These are phyloP conservation scores for Teleogryllus oceanicus DNA, from an alignment of 2,888 invertebrate genomes.

Conservation along the genomic window DNA sequence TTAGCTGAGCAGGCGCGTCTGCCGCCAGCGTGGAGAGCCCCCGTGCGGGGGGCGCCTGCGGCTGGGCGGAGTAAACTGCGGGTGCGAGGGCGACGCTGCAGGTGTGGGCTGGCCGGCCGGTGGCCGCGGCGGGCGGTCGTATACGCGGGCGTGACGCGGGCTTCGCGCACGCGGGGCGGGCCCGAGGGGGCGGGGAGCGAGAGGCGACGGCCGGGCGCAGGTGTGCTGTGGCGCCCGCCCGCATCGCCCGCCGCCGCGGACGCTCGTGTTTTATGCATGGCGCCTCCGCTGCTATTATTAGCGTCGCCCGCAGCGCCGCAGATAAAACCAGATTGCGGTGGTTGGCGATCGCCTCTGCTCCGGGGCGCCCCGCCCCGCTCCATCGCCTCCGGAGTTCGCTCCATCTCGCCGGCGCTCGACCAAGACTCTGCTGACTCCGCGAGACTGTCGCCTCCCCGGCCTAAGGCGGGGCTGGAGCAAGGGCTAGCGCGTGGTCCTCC, in stretches of 20 bases:
- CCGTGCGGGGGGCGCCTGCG: neutral
- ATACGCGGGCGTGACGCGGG: neutral
- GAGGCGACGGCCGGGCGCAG: neutral
- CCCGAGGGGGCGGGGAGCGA: neutral
- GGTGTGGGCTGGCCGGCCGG: neutral
- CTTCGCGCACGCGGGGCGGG: neutral
- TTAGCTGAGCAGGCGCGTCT: too few species aligned
- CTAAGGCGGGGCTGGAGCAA: too few species aligned
- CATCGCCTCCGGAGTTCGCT: too few species aligned
- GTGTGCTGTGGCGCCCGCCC: neutral
- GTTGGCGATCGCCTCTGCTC: too few species aligned
- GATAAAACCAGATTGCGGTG: too few species aligned
- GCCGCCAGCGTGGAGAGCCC: too few species aligned
- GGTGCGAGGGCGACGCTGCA: too few species aligned
- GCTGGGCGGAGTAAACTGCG: neutral
- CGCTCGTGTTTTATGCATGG: slow-evolving; percentile 18
- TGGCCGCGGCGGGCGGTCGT: neutral
- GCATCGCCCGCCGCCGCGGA: neutral
- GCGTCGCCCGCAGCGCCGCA: neutral
- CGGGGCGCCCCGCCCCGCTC: too few species aligned
- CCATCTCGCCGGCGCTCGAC: too few species aligned
- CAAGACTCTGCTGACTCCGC: too few species aligned
- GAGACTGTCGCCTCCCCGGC: too few species aligned
- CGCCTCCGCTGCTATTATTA: slow-evolving; percentile 18
- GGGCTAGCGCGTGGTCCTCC: too few species aligned